Conservation (phyloP, 2,797 vertebrate species). For the Hoplostethus atlanticus region DNA sequence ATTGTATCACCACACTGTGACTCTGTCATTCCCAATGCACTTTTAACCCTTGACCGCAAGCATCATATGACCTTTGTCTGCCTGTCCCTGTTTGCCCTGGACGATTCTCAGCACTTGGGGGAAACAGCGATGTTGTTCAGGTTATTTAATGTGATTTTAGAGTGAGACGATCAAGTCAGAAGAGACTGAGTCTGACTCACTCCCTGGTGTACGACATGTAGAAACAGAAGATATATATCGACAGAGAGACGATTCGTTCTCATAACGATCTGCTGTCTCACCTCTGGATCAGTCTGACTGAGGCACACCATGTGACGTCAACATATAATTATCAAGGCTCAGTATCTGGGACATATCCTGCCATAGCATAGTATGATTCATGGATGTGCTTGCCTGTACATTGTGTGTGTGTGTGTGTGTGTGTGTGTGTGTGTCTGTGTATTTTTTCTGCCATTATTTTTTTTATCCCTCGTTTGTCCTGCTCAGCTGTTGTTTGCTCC, state of each 20-base stretch:
- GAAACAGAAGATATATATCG: conserved; percentile 1
- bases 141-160: not conserved
- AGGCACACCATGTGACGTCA: conserved; percentile 34
- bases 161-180: not conserved
- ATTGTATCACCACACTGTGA: not conserved
- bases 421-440: not conserved
- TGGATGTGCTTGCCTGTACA: conserved; percentile 27
- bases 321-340: conserved; percentile 31
- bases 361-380: conserved; percentile 1
- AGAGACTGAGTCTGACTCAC: conserved; percentile 33
- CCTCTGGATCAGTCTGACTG: conserved; percentile 69
- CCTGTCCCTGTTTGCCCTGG: no score
- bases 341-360: conserved; percentile 1
- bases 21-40: conserved; percentile 9
- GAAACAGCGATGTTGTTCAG: no score
- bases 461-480: conserved; percentile 32
- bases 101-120: no score
- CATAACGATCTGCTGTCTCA: conserved; percentile 39
- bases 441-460: conserved; percentile 12
- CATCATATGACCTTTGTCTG: not conserved
- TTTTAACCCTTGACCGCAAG: conserved; percentile 23
- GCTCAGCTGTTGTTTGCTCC: conserved; percentile 54
- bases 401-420: conserved; percentile 4
- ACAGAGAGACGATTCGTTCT: not conserved
- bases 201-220: not conserved